Conservation (phyloP, 2,888 invertebrate genomes). For the Rhagophthalmus giganteus region DNA sequence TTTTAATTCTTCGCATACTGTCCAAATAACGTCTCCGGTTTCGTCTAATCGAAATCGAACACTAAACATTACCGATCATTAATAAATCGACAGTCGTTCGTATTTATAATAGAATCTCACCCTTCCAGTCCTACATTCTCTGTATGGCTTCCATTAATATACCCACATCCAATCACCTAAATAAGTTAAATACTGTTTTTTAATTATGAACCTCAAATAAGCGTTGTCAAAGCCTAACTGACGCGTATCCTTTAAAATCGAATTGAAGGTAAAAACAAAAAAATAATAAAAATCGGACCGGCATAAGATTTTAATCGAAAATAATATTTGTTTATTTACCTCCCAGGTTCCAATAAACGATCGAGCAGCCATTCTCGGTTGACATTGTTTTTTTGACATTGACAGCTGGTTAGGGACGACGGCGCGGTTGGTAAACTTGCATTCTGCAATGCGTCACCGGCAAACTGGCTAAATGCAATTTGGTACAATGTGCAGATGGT, state of each 20-base stretch:
- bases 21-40: constrained; percentile 67
- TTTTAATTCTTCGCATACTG: constrained; percentile 60
- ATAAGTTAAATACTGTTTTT: constrained; percentile 37
- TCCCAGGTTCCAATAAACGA: constrained; percentile 62
- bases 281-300: too few species aligned
- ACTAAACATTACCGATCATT: constrained; percentile 38
- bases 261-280: too few species aligned
- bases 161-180: constrained; percentile 57
- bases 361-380: constrained; percentile 51
- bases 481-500: too few species aligned
- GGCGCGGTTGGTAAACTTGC: too few species aligned
- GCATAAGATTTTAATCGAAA: too few species aligned
- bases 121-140: constrained; percentile 59
- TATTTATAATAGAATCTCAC: constrained; percentile 43
- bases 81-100: not conserved
- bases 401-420: too few species aligned
- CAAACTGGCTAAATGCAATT: too few species aligned
- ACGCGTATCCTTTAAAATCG: too few species aligned
- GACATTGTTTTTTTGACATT: constrained; percentile 13
- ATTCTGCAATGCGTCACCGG: too few species aligned
- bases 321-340: constrained; percentile 48
- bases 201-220: too few species aligned
- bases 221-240: too few species aligned
- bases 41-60: constrained; percentile 61
- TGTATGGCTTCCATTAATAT: constrained; percentile 52